phyloP scores from a whole-genome alignment of 2,113 vertebrate species.

The Nothobranchius furzeri region DNA sequence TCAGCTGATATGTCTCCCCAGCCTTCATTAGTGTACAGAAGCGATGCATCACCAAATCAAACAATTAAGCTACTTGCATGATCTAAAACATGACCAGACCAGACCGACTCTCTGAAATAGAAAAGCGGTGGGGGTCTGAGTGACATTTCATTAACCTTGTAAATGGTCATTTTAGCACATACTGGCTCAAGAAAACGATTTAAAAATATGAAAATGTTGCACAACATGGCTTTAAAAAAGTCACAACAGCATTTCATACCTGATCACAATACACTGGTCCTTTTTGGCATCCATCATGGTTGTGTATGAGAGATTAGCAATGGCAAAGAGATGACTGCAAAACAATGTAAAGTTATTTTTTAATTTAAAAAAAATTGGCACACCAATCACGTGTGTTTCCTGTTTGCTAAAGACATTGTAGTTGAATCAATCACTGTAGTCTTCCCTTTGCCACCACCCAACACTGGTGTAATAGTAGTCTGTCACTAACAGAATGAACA shows the following conservation, averaged over 20 bases:
- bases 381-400: background rate
- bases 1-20: too few species aligned
- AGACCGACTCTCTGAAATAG: too few species aligned
- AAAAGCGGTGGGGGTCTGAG: too few species aligned
- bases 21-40: too few species aligned
- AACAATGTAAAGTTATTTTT: slow-evolving; percentile 12
- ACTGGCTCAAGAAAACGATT: too few species aligned
- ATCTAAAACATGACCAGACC: too few species aligned
- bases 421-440: slow-evolving; percentile 62
- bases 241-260: slow-evolving; percentile 74
- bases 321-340: slow-evolving; percentile 94
- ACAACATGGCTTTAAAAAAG: too few species aligned
- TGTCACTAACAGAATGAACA: slow-evolving; percentile 45
- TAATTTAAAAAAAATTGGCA: background rate
- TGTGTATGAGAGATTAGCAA: slow-evolving; percentile 90
- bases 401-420: slow-evolving; percentile 32
- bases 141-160: too few species aligned
- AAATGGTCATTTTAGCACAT: too few species aligned
- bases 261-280: slow-evolving; percentile 97
- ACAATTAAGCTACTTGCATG: too few species aligned
- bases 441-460: slow-evolving; percentile 60
- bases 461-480: slow-evolving; percentile 47
- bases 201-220: too few species aligned
- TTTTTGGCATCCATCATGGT: slow-evolving; percentile 98
- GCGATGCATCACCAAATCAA: too few species aligned